Evolutionary conservation across 2,113 vertebrate species (phyloP).

Genomic region (Barbus barbus): DNA sequence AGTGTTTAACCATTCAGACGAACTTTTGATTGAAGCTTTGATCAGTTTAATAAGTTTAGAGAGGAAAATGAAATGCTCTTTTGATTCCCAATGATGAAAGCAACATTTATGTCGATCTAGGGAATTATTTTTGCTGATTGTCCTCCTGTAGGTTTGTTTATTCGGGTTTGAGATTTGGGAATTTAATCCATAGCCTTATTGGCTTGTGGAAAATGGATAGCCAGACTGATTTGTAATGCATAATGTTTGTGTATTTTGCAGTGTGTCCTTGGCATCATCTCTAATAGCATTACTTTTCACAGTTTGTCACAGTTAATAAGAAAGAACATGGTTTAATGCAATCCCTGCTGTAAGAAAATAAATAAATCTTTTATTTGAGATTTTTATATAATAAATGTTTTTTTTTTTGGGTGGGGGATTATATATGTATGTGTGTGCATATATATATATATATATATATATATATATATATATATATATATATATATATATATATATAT

Average conservation of each 20-base stretch:
- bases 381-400: too few species aligned
- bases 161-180: neutral
- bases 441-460: too few species aligned
- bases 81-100: neutral
- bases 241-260: constrained; percentile 22
- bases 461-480: too few species aligned
- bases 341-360: constrained; percentile 9
- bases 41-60: neutral
- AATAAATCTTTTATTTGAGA: too few species aligned
- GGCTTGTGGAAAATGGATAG: constrained; percentile 10
- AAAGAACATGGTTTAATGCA: constrained; percentile 15
- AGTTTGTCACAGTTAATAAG: neutral
- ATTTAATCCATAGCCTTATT: neutral
- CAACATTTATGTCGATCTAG: neutral
- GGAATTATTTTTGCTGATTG: neutral
- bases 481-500: too few species aligned
- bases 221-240: neutral
- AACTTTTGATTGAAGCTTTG: constrained; percentile 28
- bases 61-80: neutral
- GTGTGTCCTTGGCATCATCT: constrained; percentile 22
- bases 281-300: constrained; percentile 15
- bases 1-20: neutral
- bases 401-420: too few species aligned
- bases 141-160: neutral
- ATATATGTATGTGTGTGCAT: too few species aligned